Conservation (phyloP, 53 echinoderm and acorn worm species). For the Zoroaster sp. region DNA sequence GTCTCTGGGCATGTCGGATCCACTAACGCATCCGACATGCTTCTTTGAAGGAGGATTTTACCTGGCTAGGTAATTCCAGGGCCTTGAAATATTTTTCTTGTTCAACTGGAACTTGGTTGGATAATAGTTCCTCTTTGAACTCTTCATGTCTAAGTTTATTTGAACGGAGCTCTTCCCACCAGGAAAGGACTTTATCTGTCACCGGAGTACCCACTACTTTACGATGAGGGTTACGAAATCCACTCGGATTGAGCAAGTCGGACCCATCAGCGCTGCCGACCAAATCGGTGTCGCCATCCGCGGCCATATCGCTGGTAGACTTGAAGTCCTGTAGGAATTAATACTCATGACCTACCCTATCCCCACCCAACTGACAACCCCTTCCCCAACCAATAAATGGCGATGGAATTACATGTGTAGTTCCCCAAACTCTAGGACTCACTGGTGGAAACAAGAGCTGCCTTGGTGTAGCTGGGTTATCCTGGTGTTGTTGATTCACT, state of each 20-base stretch:
- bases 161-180: conserved; percentile 1
- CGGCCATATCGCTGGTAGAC: no score
- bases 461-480: not conserved
- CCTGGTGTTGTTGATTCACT: no score
- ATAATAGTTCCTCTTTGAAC: not conserved
- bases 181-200: not conserved
- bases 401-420: not conserved
- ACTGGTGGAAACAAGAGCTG: not conserved
- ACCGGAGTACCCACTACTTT: not conserved
- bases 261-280: not conserved
- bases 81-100: not conserved
- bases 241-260: not conserved
- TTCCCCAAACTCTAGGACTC: not conserved
- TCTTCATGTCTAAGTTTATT: not conserved
- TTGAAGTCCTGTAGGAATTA: no score
- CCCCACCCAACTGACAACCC: no score
- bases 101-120: not conserved
- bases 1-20: not conserved
- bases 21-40: not conserved
- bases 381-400: not conserved
- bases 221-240: not conserved
- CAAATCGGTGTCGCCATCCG: not conserved
- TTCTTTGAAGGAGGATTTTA: not conserved
- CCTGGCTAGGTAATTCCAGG: not conserved
- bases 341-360: no score